Conservation (phyloP, 2,888 invertebrate genomes). For the Agriopis leucophaearia region DNA sequence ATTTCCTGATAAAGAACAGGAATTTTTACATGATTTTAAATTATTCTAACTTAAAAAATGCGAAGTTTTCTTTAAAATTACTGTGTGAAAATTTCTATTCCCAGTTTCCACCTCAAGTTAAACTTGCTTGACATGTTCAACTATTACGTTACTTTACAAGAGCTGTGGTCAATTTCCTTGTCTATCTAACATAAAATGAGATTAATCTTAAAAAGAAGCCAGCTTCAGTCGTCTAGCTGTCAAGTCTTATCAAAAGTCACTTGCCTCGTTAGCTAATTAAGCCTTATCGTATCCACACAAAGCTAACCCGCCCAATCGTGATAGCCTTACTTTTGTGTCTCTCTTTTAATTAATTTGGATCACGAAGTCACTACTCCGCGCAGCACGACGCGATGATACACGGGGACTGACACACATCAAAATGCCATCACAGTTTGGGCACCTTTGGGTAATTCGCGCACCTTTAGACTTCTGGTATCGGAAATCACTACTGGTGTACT, state of each 20-base stretch:
- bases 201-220: too few relatives aligned
- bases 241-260: conserved; percentile 30
- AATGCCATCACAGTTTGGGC: conserved; percentile 79
- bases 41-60: too few relatives aligned
- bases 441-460: conserved; percentile 23
- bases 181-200: too few relatives aligned
- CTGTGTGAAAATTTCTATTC: too few relatives aligned
- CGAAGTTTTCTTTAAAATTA: too few relatives aligned
- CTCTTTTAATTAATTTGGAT: conserved; percentile 86
- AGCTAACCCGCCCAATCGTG: conserved; percentile 75
- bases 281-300: conserved; percentile 66
- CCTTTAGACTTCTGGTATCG: conserved; percentile 62
- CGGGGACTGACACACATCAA: conserved; percentile 84
- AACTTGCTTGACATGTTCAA: too few relatives aligned
- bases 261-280: conserved; percentile 46
- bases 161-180: too few relatives aligned
- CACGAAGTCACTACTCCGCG: conserved; percentile 85
- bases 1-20: too few relatives aligned
- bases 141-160: too few relatives aligned
- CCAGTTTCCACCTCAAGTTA: too few relatives aligned
- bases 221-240: background rate
- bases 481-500: conserved; percentile 61
- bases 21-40: too few relatives aligned
- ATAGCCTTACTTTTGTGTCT: conserved; percentile 81
- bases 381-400: conserved; percentile 80